These are phyloP conservation scores for Aviceda subcristata DNA, from an alignment of 2,113 vertebrate species.

Conservation along the genomic window DNA sequence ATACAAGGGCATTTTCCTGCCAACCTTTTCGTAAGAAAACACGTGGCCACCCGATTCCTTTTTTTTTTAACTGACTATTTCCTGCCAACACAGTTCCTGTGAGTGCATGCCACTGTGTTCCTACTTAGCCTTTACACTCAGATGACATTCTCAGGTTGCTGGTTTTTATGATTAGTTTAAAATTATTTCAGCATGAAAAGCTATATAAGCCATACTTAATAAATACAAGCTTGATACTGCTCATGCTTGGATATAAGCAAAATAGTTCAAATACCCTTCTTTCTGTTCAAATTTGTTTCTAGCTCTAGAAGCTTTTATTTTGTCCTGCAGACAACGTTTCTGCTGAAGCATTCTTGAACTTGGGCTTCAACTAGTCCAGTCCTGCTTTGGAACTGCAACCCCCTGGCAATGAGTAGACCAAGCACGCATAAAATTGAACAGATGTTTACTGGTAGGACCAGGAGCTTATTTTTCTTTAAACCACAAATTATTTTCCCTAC, in stretches of 20 bases:
- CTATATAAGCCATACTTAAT: background rate
- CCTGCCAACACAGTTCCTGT: background rate
- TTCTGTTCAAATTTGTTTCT: background rate
- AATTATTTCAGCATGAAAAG: background rate
- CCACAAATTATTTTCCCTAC: background rate
- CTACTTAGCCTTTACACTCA: background rate
- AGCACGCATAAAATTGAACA: background rate
- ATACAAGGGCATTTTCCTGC: background rate
- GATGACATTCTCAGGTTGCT: background rate
- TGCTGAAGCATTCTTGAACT: background rate
- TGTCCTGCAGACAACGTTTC: background rate
- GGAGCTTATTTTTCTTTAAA: background rate
- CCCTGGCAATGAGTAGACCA: background rate
- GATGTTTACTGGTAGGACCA: background rate
- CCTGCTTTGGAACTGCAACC: background rate
- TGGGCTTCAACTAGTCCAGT: background rate
- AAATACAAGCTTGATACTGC: background rate
- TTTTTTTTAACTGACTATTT: background rate
- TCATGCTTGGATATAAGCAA: background rate
- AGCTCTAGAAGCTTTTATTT: background rate
- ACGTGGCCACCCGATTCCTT: background rate
- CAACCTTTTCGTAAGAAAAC: conserved; percentile 4
- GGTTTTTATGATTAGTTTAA: background rate
- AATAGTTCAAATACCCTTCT: background rate
- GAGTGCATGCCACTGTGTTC: background rate